Conservation (phyloP, 2,113 vertebrate species). For the Sterna hirundo region DNA sequence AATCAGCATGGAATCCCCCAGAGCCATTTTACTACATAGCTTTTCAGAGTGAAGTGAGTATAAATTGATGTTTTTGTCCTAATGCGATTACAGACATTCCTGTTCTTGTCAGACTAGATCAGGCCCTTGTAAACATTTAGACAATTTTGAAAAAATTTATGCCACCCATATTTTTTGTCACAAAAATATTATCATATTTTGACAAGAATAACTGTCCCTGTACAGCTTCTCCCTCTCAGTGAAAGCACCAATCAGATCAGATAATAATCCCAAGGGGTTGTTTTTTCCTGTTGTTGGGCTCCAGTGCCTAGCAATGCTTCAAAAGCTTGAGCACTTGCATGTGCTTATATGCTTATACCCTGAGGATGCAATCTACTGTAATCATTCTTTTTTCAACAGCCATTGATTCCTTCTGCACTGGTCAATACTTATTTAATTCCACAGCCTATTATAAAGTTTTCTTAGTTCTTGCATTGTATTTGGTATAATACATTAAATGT, state of each 20-base stretch:
- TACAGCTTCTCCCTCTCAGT: neutral
- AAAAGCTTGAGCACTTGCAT: neutral
- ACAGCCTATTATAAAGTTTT: neutral
- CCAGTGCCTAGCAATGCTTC: neutral
- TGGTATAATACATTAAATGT: neutral
- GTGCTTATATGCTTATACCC: neutral
- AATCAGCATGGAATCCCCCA: neutral
- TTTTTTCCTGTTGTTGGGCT: neutral
- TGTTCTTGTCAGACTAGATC: neutral
- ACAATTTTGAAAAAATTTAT: neutral
- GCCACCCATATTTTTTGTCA: neutral
- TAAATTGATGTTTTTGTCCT: neutral
- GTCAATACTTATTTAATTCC: slow-evolving; percentile 39
- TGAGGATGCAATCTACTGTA: neutral
- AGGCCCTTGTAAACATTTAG: neutral
- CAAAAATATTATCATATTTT: neutral
- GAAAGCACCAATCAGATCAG: neutral
- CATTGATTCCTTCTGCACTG: neutral
- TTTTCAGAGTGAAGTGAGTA: neutral
- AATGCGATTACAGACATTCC: neutral
- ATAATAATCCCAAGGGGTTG: neutral
- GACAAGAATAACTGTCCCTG: neutral
- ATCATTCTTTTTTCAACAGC: neutral
- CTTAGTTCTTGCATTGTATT: neutral
- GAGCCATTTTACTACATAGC: neutral